A percentile compares a stretch with the other conserved stretches of the same genome.
Conservation (phyloP, 2,888 invertebrate species). For the Caprella mutica region DNA sequence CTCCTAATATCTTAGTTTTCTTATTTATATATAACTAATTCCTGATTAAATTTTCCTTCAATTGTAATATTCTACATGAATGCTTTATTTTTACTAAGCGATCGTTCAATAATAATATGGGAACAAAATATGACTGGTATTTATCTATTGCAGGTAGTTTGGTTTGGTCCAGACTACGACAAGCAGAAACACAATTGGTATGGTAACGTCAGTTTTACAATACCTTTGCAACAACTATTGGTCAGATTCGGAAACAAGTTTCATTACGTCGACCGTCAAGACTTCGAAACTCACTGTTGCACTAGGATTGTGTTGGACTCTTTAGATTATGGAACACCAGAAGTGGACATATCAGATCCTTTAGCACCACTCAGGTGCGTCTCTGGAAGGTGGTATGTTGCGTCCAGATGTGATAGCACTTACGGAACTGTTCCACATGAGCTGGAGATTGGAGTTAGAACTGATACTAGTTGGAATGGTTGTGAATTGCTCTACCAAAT, state of each 20-base stretch:
- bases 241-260: not conserved
- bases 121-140: too few relatives aligned
- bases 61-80: too few relatives aligned
- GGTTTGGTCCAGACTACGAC: not conserved
- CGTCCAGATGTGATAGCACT: not conserved
- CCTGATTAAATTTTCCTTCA: too few relatives aligned
- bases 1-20: too few relatives aligned
- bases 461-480: not conserved
- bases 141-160: not conserved
- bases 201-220: constrained; percentile 9
- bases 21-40: too few relatives aligned
- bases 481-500: not conserved
- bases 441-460: not conserved
- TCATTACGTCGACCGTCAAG: not conserved
- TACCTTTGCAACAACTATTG: not conserved
- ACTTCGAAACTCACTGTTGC: not conserved
- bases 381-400: not conserved
- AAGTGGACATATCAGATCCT: not conserved
- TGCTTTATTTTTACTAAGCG: too few relatives aligned
- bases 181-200: constrained; percentile 3
- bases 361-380: not conserved
- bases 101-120: too few relatives aligned
- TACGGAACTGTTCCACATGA: not conserved
- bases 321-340: not conserved
- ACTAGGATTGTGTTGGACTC: not conserved